phyloP scores from a whole-genome alignment of 2,113 vertebrate species.

The Phyllostomus discolor region DNA sequence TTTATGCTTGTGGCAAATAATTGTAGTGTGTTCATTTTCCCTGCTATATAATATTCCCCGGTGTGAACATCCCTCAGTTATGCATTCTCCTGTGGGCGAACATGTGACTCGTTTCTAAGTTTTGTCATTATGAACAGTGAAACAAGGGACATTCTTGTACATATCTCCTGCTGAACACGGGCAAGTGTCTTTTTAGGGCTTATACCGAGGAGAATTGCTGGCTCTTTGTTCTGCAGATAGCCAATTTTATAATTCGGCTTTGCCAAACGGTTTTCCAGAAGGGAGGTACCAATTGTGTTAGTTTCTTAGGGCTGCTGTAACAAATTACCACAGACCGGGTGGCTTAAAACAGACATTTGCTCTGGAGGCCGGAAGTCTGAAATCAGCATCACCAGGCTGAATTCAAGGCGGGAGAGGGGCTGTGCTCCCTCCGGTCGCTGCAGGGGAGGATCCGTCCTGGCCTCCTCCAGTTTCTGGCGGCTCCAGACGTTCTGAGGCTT shows the following conservation, averaged over 20 bases:
- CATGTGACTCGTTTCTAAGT: not conserved
- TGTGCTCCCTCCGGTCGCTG: not conserved
- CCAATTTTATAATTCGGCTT: not conserved
- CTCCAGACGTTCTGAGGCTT: not conserved
- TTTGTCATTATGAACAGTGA: not conserved
- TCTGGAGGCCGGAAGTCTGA: not conserved
- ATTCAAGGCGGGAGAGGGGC: not conserved
- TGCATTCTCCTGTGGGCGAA: not conserved
- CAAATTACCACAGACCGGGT: not conserved
- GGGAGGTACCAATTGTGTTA: not conserved
- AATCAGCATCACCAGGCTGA: not conserved
- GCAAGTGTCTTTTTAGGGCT: not conserved
- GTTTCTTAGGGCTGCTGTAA: not conserved
- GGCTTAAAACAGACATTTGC: not conserved
- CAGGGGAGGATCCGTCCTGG: not conserved
- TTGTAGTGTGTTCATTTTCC: not conserved
- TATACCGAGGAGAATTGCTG: not conserved
- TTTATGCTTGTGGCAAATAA: not conserved
- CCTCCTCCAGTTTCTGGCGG: not conserved
- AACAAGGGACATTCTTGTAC: not conserved
- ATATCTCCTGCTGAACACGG: not conserved
- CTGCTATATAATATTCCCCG: not conserved
- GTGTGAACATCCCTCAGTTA: not conserved
- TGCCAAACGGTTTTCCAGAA: not conserved
- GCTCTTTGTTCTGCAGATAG: not conserved